Conservation (phyloP, 2,888 invertebrate species). For the Lepidonotus clava region DNA sequence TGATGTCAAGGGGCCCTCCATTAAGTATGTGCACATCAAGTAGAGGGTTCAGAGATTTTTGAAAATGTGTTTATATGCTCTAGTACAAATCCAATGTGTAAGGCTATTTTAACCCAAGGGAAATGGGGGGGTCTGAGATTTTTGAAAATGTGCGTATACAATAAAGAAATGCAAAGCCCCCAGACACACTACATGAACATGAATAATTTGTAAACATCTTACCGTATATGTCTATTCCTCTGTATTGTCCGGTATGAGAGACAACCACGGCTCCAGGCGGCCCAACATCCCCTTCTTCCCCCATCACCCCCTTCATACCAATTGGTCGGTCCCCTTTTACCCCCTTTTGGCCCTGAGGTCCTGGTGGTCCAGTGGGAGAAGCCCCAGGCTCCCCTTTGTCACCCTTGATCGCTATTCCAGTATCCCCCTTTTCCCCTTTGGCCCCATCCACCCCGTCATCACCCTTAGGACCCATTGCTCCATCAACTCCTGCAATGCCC, state of each 20-base stretch:
- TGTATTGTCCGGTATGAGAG: not conserved
- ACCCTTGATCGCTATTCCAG: not conserved
- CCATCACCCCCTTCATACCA: not conserved
- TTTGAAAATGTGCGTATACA: too few relatives aligned
- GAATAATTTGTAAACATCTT: not conserved
- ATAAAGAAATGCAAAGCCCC: too few relatives aligned
- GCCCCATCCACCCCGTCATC: not conserved
- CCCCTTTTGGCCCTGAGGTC: not conserved
- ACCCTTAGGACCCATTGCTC: not conserved
- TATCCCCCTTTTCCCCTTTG: not conserved
- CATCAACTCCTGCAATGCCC: constrained; percentile 4
- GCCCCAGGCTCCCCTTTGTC: not conserved
- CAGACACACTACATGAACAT: not conserved
- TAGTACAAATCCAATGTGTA: too few relatives aligned
- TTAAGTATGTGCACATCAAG: too few relatives aligned
- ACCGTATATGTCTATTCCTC: constrained; percentile 28
- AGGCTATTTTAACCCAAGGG: too few relatives aligned
- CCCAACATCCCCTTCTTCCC: not conserved
- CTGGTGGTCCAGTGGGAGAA: not conserved
- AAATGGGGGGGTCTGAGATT: too few relatives aligned
- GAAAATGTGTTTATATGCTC: too few relatives aligned
- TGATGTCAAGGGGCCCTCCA: too few relatives aligned
- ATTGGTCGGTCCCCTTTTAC: not conserved
- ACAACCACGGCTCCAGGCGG: constrained; percentile 2
- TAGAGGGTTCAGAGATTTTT: too few relatives aligned